These are phyloP conservation scores for Donacobius atricapilla DNA, from an alignment of 2,113 vertebrate genomes.

Conservation along the genomic window DNA sequence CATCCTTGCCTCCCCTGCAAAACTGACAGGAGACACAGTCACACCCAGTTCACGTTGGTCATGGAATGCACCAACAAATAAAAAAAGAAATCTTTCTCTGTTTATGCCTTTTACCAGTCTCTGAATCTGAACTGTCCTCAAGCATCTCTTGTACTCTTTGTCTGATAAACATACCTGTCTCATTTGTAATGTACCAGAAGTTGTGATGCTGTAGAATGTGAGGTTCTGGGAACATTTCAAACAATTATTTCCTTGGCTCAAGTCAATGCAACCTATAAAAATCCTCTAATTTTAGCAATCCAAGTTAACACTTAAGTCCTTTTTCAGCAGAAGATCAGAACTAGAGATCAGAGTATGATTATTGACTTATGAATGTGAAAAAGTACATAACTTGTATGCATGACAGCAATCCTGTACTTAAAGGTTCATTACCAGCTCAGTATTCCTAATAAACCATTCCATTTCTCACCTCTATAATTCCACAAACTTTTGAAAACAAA, in stretches of 20 bases:
- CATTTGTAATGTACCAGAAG: background rate
- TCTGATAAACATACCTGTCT: background rate
- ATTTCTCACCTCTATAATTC: background rate
- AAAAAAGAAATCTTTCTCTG: background rate
- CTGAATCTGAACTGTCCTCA: background rate
- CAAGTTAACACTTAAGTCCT: background rate
- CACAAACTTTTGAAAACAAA: background rate
- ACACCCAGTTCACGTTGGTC: background rate
- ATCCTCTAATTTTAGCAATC: background rate
- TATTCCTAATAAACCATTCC: background rate
- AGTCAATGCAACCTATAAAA: background rate
- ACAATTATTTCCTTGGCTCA: background rate
- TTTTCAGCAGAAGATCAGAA: background rate
- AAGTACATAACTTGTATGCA: background rate
- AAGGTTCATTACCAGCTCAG: background rate
- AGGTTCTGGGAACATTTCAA: background rate
- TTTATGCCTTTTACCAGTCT: background rate
- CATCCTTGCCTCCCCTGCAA: background rate
- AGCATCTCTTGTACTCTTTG: background rate
- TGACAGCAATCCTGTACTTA: background rate
- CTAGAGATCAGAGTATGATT: background rate
- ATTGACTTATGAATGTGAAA: background rate
- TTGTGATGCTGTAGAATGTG: background rate
- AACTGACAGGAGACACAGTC: background rate
- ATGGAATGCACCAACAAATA: background rate